Evolutionary conservation across 2,888 invertebrate genomes (phyloP).

Genomic region (Zele albiditarsus): DNA sequence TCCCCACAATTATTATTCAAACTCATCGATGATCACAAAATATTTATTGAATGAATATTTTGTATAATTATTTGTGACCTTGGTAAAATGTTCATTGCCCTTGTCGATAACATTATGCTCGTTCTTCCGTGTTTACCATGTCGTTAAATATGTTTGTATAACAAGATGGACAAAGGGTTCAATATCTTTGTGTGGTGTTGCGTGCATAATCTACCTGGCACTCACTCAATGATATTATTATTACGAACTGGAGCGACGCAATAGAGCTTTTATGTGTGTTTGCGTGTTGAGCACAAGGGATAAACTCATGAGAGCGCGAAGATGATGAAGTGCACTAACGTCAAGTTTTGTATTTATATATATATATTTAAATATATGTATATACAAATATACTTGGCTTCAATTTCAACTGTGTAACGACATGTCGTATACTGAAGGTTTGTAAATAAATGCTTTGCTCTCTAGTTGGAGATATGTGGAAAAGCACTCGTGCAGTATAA

Average conservation of each 20-base stretch:
- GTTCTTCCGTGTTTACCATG: constrained; percentile 12
- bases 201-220: constrained; percentile 44
- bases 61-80: constrained; percentile 2
- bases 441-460: neutral
- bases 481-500: neutral
- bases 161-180: constrained; percentile 29
- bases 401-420: constrained; percentile 9
- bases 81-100: constrained; percentile 1
- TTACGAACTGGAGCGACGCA: constrained; percentile 36
- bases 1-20: no score
- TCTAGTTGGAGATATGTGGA: constrained; percentile 15
- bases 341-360: constrained; percentile 28
- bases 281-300: constrained; percentile 16
- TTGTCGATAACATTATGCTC: constrained; percentile 1
- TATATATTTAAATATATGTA: constrained; percentile 1
- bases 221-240: constrained; percentile 44
- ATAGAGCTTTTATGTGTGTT: neutral
- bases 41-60: neutral
- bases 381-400: neutral
- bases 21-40: neutral
- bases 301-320: constrained; percentile 43
- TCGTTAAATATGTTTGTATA: neutral
- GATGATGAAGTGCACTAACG: constrained; percentile 42
- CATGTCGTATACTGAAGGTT: neutral
- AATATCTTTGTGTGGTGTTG: constrained; percentile 33